Base-by-base conservation (phyloP, 2,888 invertebrate species). In the Rutpela maculata region DNA sequence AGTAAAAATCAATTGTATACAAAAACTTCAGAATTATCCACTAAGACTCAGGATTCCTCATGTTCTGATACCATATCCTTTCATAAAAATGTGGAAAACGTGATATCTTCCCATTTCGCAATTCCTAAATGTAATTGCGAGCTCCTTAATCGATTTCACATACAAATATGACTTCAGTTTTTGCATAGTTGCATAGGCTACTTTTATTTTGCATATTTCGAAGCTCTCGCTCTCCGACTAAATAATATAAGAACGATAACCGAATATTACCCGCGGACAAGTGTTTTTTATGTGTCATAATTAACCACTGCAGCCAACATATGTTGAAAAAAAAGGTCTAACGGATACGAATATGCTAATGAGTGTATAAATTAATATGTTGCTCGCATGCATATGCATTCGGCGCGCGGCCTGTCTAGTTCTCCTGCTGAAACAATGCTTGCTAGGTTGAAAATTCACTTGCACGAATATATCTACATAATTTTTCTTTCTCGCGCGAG, bases 301-400 rank as follows among this genome's bases (percentile, higher is more conserved):
- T 89, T 89, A 89, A 86, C 87, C 86, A 84, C 86, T 87, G 85
- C 85, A 86, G 85, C 88, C 87, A 88, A 88, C 90, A 90, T 89
- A 89, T 89, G 89, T 88, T 88, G 87, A 86, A 89, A 89, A 59
- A n/a, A 89, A 89, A 89, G 88, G 78, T 88, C 89, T 90, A 90
- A 90, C 90, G 90, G 90, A 90, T 90, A 90, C 90, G 89, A 88
- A 89, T 90, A 90, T 90, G 90, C 89, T 90, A 90, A 90, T 90
- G 88, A 89, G 87, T 86, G 89, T 89, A 90, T 90, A 90, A 90
- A 90, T 90, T 90, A 90, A 90, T 90, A 90, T 89, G 89, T 90
- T 89, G 89, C 88, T 89, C 87, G 89, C 90, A 90, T 90, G 89
- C 89, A 90, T 90, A 90, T 90, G 90, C 89, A 90, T 90, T 89